Conservation (phyloP, 2,888 invertebrate species). For the Drosophila falleni region DNA sequence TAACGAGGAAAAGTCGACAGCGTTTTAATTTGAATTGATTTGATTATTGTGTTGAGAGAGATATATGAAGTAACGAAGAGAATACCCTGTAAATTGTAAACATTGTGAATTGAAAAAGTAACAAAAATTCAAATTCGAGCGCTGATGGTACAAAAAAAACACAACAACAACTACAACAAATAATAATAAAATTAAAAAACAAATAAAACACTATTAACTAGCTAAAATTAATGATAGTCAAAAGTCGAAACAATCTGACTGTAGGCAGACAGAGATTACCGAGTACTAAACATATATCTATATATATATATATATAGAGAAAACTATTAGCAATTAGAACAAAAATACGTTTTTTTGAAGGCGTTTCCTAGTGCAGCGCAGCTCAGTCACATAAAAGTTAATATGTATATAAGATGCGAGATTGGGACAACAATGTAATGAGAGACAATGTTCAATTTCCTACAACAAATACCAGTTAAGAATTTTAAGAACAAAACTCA, state of each 20-base stretch:
- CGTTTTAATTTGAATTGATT: slow-evolving; percentile 52
- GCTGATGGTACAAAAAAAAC: slow-evolving; percentile 84
- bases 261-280: slow-evolving; percentile 41
- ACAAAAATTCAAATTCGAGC: slow-evolving; percentile 82
- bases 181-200: slow-evolving; percentile 31
- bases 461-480: neutral
- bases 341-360: slow-evolving; percentile 21
- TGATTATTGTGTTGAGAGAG: slow-evolving; percentile 24
- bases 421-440: neutral
- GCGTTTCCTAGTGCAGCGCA: slow-evolving; percentile 49
- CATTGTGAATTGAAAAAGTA: slow-evolving; percentile 53
- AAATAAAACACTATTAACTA: slow-evolving; percentile 51
- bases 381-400: slow-evolving; percentile 25
- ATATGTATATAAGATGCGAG: slow-evolving; percentile 2
- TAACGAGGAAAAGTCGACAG: slow-evolving; percentile 26
- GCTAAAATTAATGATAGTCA: slow-evolving; percentile 56
- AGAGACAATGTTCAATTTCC: neutral
- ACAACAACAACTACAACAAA: slow-evolving; percentile 75
- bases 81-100: slow-evolving; percentile 59
- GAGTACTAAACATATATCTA: slow-evolving; percentile 12
- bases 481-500: slow-evolving; percentile 2
- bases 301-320: slow-evolving; percentile 11
- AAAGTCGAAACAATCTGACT: slow-evolving; percentile 40
- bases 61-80: slow-evolving; percentile 22
- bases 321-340: slow-evolving; percentile 42